Base-by-base conservation (phyloP, 1,140 invertebrate genomes). In the Hyphantria cunea region DNA sequence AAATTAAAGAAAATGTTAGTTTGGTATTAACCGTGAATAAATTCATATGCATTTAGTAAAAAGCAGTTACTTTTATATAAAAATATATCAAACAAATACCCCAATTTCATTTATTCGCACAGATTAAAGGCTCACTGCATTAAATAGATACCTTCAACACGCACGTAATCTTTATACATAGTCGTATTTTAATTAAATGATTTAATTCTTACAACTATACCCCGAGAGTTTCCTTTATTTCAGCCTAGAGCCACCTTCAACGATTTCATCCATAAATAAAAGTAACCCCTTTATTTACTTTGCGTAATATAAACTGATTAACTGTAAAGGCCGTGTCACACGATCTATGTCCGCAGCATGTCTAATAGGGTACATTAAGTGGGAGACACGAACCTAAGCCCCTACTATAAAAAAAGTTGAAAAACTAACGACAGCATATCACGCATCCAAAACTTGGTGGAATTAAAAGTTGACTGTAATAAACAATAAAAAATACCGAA, bases 391-490 rank as follows among this genome's bases (percentile, higher is more conserved):
- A 68, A 76, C 70, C 66, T 70, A 61, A 80, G 68, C 74, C 77
- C 75, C 67, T 82, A 79, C 74, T 68, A 51, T 49, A 51, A 78
- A 79, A 83, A 78, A 86, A 80, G 74, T 82, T 76, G 74, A 83
- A 87, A 86, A 86, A 77, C 74, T 88, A 90, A 90, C 80, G 85
- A 88, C 80, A 54, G 41, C 58, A 54, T 59, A 85, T 78, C 87
- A 90, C 85, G 87, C 85, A 88, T 82, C 74, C 52, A 52, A 86
- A 86, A 88, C 83, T 86, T 74, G 79, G 74, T 72, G 75, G 83
- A 90, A 90, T 90, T 90, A 90, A 90, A 90, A 90, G 83, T 90
- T 85, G 74, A 75, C 74, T 80, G 85, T 81, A 78, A 84, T 85
- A 86, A 88, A 86, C 85, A 83, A 88, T 87, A 87, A 87, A 89